Evolutionary conservation across 2,888 invertebrate species (phyloP).

Genomic region (Drosophila sordidula): DNA sequence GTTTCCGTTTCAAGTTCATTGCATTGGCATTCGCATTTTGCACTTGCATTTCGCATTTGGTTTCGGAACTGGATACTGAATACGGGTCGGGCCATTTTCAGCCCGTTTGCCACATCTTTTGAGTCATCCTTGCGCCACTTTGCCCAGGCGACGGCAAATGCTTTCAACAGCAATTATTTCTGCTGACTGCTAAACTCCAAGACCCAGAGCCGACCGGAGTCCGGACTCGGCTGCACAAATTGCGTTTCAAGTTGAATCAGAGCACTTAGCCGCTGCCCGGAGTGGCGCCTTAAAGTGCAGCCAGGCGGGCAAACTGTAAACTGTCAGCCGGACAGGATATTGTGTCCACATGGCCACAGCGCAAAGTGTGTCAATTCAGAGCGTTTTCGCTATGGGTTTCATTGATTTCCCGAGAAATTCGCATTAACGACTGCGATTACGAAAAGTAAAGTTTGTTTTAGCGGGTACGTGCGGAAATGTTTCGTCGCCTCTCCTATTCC

Average conservation of each 20-base stretch:
- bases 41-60: conserved; percentile 22
- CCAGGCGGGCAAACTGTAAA: conserved; percentile 49
- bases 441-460: conserved; percentile 20
- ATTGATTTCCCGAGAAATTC: conserved; percentile 43
- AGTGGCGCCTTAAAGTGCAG: conserved; percentile 64
- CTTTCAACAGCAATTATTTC: conserved; percentile 79
- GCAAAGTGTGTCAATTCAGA: conserved; percentile 70
- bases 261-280: conserved; percentile 59
- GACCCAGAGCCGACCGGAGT: conserved; percentile 11
- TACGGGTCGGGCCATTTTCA: conserved; percentile 42
- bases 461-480: conserved; percentile 38
- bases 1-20: conserved; percentile 81
- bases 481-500: conserved; percentile 30
- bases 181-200: conserved; percentile 46
- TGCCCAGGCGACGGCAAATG: conserved; percentile 64
- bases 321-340: conserved; percentile 65
- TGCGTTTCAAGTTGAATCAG: conserved; percentile 69
- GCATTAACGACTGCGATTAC: conserved; percentile 33
- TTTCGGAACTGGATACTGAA: conserved; percentile 7
- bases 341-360: conserved; percentile 67
- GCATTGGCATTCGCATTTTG: conserved; percentile 48
- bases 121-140: conserved; percentile 43
- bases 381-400: conserved; percentile 36
- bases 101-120: conserved; percentile 38
- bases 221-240: conserved; percentile 51